Evolutionary conservation across 2,888 invertebrate species (phyloP).

Genomic region (Amblyjoppa fuscipennis): DNA sequence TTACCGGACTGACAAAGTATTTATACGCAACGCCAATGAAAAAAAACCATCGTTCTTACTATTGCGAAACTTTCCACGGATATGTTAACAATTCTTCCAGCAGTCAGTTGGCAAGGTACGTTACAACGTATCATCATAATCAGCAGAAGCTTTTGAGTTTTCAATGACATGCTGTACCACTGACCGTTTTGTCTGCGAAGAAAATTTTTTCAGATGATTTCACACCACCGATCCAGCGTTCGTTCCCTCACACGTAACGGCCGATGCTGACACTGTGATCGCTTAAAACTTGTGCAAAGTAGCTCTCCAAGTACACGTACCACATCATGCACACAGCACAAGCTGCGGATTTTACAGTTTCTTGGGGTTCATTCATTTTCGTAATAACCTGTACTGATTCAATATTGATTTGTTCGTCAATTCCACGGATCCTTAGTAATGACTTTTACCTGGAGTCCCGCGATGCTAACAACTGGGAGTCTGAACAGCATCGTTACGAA

Average conservation of each 20-base stretch:
- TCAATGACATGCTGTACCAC: conserved; percentile 32
- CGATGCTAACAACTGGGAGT: conserved; percentile 42
- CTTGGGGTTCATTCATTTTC: background rate
- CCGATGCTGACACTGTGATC: conserved; percentile 18
- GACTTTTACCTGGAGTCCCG: conserved; percentile 40
- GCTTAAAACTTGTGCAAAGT: conserved; percentile 24
- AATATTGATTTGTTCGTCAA: background rate
- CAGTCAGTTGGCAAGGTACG: conserved; percentile 33
- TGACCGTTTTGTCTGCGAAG: conserved; percentile 15
- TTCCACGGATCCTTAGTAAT: no score
- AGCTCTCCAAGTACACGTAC: conserved; percentile 42
- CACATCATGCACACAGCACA: background rate
- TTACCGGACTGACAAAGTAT: background rate
- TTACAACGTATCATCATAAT: conserved; percentile 19
- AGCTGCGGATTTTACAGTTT: background rate
- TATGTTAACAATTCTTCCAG: conserved; percentile 30
- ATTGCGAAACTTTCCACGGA: conserved; percentile 31
- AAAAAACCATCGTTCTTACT: conserved; percentile 10
- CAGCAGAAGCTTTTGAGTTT: conserved; percentile 25
- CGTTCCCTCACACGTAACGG: conserved; percentile 10
- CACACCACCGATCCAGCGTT: background rate
- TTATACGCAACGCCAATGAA: background rate
- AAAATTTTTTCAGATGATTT: no score
- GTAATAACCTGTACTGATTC: conserved; percentile 18
- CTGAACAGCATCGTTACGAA: conserved; percentile 36